Evolutionary conservation across 2,888 invertebrate species (phyloP), one percentile per base, ranked within the genome.

Genomic region (Hemistola chrysoprasaria): DNA sequence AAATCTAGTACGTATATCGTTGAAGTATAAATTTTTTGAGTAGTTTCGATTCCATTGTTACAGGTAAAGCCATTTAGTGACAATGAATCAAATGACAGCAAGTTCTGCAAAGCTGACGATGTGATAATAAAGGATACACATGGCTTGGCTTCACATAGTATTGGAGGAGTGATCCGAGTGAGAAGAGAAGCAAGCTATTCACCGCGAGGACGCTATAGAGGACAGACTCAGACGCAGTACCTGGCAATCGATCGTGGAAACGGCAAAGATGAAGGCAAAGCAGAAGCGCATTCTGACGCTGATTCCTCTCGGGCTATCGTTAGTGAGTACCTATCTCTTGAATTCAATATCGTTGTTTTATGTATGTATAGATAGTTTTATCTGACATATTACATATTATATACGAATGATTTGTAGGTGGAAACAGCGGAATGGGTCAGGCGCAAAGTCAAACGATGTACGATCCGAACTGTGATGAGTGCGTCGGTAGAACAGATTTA

Each of bases 141-240:
- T 9, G 29, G 50, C 27, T 27, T 30, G 8, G 20, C 16, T 16
- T 31, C 27, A 2, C 39, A 36, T 10, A 32, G 49, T 2, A 22
- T 10, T 25, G 42, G 41, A 20, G 42, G 28, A n/a, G 32, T 39
- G 5, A 34, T 47, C 8, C 62, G 83, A 46, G 44, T 55, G 22
- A 73, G 79, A 5, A 69, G 84, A n/a, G 69, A 79, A 42, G 47
- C 61, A 1, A 55, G 49, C 1, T 64, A 61, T 34, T 46, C 53
- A 0, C 67, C 68, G 0, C 61, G 90, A 26, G 90, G 91, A 10
- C 81, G 90, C 10, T 92, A 90, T 58, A 83, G 94, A 32, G 95
- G 95, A 1, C 96, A 96, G 75, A 95, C 95, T 0, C 96, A 96
- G 71, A 95, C 95, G 1, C 96, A 96, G 70, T 96, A 95, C 72